Base-by-base conservation (phyloP, 2,113 vertebrate genomes). In the Protomyctophum bolini region DNA sequence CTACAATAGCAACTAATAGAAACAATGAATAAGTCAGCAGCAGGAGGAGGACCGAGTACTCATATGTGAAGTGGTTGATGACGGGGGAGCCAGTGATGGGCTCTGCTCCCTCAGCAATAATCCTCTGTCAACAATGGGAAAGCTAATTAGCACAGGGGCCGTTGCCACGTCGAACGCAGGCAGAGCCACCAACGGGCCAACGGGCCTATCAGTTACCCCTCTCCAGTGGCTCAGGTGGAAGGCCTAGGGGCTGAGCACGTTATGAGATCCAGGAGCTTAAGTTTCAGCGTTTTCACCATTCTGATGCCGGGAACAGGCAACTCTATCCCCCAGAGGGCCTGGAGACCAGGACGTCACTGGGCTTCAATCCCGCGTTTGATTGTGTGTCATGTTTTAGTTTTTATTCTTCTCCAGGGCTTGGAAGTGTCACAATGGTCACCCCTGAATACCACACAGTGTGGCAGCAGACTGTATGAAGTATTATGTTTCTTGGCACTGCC, bases 211-310 rank as follows among this genome's bases (percentile, higher is more conserved):
- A 29, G 85, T 92, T 93, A 88, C 91, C 78, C 70, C 86, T 86
- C 83, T 82, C 81, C 72, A 65, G 83, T 29, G 70, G 88, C 91
- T 92, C 88, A 83, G 83, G 87, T 92, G 83, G 74, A 90, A 83
- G 78, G 81, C 80, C 79, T 61, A n/a, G 77, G 72, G 86, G 66
- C 88, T 55, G 66, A 86, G 83, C 59, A 33, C 76, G 92, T 92
- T 90, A 92, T 79, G 87, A 87, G 91, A 93, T 94, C 92, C 87
- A 79, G 63, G 46, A 76, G 86, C 82, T 93, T 88, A 69, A 72
- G 86, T 92, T 94, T 92, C 93, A 93, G 70, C 28, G 69, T 93
- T 92, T 93, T 91, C 89, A 91, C 89, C 87, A 65, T 86, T 86
- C 82, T 86, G 84, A 86, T 90, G 89, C 89, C 89, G 78, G 85